Evolutionary conservation across 92 coral and sea anemone species (phyloP), one percentile per base, ranked within the genome.

Genomic region (Bergia puertoricense): DNA sequence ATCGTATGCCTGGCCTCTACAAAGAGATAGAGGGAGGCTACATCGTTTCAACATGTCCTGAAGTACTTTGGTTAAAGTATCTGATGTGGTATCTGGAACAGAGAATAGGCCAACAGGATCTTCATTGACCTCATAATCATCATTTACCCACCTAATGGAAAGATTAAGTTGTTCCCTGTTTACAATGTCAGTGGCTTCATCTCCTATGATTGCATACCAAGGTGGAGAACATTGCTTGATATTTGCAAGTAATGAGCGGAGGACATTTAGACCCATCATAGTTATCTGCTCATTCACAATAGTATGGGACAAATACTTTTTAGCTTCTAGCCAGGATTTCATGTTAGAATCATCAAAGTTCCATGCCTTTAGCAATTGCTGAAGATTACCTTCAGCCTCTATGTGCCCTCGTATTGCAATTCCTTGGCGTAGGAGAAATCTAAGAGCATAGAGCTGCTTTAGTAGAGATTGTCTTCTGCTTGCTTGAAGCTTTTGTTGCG

Each of bases 1-100:
- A 85, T 89, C 89, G 80, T 85, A 85, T 8, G 82, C 89, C 65
- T 85, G 89, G 20, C 89, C 86, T 44, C 92, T 48, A 66, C 92
- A 85, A 8, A 54, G 50, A 16, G 65, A 48, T 72, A 90, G 85
- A 15, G 79, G 80, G 1, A 85, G 75, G 56, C 72, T 50, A 68
- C 54, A 22, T 81, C 77, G 62, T 39, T 20, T 20, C 48, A 90
- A 59, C 38, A 85, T 40, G 22, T 85, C 76, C n/a, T 81, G 20
- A 7, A 90, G 77, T 15, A 65, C 71, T n/a, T 41, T 39, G 22
- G 76, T 39, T 30, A 90, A 18, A 20, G 92, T 82, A n/a, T 18
- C 74, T 0, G 85, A 84, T 1, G 40, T 16, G 56, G 82, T 43
- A 22, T 82, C 76, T n/a, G 81, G 86, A 30, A 90, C 57, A 37